phyloP scores from a whole-genome alignment of 2,797 vertebrate genomes.

The Oreochromis grahami region DNA sequence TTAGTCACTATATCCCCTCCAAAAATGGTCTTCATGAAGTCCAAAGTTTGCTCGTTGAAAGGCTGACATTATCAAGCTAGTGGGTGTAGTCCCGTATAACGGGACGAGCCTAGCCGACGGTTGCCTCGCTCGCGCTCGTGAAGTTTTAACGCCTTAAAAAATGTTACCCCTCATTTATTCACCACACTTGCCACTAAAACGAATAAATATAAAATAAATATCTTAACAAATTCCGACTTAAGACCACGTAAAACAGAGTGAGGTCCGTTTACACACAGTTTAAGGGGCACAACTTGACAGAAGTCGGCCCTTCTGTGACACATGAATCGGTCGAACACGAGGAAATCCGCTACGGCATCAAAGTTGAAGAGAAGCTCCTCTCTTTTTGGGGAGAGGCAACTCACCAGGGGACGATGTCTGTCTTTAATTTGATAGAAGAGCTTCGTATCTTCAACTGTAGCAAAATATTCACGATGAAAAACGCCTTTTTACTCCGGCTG shows the following conservation, averaged over 20 bases:
- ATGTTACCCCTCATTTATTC: not conserved
- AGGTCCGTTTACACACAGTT: not conserved
- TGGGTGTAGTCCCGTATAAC: constrained; percentile 53
- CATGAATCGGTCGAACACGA: constrained; percentile 37
- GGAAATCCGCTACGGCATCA: constrained; percentile 61
- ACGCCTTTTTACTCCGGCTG: not conserved
- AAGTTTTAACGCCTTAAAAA: constrained; percentile 13
- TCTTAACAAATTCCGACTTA: accelerated
- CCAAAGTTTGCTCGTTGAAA: not conserved
- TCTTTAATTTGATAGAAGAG: not conserved
- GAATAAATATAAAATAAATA: not conserved
- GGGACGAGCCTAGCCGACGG: not conserved
- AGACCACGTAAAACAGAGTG: not conserved
- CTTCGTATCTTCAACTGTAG: not conserved
- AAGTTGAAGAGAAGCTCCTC: constrained; percentile 58
- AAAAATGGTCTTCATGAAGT: not conserved
- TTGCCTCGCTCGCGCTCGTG: not conserved
- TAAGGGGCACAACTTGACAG: not conserved
- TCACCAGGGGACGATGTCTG: constrained; percentile 49
- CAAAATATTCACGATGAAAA: not conserved
- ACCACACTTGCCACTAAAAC: too few species aligned
- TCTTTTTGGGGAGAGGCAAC: constrained; percentile 57
- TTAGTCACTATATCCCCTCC: not conserved
- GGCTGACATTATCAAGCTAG: constrained; percentile 19
- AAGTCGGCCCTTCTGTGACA: not conserved